A percentile compares a stretch with the other conserved stretches of the same genome.
Conservation (phyloP, 1,140 invertebrate species). For the Achatina immaculata region DNA sequence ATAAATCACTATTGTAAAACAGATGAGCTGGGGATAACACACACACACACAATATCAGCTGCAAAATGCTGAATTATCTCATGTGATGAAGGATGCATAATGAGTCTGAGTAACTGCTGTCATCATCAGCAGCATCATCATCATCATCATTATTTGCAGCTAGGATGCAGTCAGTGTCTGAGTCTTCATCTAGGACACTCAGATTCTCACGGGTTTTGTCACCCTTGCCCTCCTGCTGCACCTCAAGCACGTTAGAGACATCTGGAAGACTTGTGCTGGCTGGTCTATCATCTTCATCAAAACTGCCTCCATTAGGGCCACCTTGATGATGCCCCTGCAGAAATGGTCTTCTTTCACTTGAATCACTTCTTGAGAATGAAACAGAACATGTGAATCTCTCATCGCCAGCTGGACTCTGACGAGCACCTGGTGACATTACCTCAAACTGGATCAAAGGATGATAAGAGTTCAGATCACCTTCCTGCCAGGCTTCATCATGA, state of each 20-base stretch:
- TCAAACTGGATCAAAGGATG: not conserved
- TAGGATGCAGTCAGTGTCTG: conserved; percentile 26
- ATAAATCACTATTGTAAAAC: too few species aligned
- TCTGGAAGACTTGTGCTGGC: conserved; percentile 6
- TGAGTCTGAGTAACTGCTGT: conserved; percentile 1
- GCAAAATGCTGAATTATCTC: not conserved
- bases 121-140: not conserved
- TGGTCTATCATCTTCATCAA: not conserved
- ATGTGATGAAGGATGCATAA: not conserved
- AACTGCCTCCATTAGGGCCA: not conserved
- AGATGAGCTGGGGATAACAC: too few species aligned
- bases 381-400: too few species aligned
- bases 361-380: not conserved
- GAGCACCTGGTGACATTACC: not conserved
- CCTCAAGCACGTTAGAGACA: not conserved
- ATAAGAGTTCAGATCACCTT: not conserved
- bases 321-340: not conserved
- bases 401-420: not conserved
- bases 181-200: conserved; percentile 1
- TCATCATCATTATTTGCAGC: not conserved
- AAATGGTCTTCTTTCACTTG: not conserved
- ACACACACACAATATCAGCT: not conserved
- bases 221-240: not conserved
- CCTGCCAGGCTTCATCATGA: not conserved
- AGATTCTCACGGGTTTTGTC: not conserved